phyloP scores from a whole-genome alignment of 2,113 vertebrate species.

The Anolis sagrei region DNA sequence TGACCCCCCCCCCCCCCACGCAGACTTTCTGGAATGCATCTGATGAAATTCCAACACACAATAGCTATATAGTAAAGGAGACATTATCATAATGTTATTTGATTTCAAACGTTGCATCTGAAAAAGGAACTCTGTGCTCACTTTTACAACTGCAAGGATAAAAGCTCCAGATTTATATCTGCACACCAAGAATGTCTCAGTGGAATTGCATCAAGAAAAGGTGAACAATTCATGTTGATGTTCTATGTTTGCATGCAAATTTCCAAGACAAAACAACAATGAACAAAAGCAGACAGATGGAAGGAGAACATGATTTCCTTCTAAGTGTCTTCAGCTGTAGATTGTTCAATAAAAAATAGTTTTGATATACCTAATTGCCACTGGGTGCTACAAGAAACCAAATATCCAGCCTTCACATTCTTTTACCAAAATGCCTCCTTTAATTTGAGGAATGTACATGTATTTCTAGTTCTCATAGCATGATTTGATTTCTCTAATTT shows the following conservation, averaged over 20 bases:
- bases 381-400: constrained; percentile 2
- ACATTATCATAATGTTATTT: not conserved
- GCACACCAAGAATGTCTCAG: not conserved
- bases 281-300: constrained; percentile 23
- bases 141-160: not conserved
- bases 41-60: not conserved
- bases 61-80: not conserved
- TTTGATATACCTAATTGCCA: constrained; percentile 35
- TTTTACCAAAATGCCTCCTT: not conserved
- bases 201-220: not conserved
- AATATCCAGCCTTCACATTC: constrained; percentile 22
- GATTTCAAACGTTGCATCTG: not conserved
- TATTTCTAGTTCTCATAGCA: not conserved
- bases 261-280: constrained; percentile 1
- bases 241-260: not conserved
- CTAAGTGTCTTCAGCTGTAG: constrained; percentile 12
- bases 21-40: too few species aligned
- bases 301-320: not conserved
- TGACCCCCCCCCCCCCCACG: too few species aligned
- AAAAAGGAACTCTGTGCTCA: not conserved
- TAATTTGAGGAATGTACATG: constrained; percentile 3
- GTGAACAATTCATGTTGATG: constrained; percentile 12
- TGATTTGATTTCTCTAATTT: too few species aligned
- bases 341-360: not conserved
- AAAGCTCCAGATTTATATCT: constrained; percentile 18